Conservation (phyloP, 2,113 vertebrate genomes). For the Gymnarchus niloticus region DNA sequence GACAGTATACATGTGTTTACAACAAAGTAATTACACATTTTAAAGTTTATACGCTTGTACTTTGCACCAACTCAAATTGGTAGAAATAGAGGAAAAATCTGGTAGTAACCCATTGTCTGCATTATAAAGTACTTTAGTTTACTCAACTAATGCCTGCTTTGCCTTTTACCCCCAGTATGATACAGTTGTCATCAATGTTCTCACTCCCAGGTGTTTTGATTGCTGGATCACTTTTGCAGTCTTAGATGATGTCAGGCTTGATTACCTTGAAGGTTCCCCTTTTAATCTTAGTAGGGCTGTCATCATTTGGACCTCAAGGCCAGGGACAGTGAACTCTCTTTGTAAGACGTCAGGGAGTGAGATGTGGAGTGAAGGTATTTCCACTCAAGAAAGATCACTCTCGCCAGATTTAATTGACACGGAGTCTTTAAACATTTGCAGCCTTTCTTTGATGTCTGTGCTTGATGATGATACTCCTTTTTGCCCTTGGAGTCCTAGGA, state of each 20-base stretch:
- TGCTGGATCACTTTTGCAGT: conserved; percentile 13
- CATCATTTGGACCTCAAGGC: conserved; percentile 17
- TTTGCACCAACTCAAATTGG: neutral
- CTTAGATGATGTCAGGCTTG: conserved; percentile 39
- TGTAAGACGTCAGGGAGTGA: conserved; percentile 31
- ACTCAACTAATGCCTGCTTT: neutral
- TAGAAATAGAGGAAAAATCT: neutral
- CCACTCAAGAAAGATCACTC: conserved; percentile 26
- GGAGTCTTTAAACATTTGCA: conserved; percentile 41
- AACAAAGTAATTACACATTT: neutral
- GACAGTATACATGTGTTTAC: neutral
- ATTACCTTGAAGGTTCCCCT: conserved; percentile 58
- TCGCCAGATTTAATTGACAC: neutral
- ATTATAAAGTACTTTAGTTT: neutral
- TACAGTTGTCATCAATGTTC: conserved; percentile 25
- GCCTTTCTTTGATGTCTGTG: conserved; percentile 53
- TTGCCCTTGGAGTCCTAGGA: conserved; percentile 21
- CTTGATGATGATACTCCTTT: conserved; percentile 13
- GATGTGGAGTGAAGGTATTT: conserved; percentile 8
- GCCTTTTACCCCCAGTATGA: neutral
- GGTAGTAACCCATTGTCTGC: neutral
- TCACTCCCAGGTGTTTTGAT: conserved; percentile 26
- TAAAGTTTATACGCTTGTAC: neutral
- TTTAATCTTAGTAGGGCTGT: conserved; percentile 33
- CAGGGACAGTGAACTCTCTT: conserved; percentile 12